Evolutionary conservation across 2,888 invertebrate genomes (phyloP), one percentile per base, ranked within the genome.

Genomic region (Beris chalybata): DNA sequence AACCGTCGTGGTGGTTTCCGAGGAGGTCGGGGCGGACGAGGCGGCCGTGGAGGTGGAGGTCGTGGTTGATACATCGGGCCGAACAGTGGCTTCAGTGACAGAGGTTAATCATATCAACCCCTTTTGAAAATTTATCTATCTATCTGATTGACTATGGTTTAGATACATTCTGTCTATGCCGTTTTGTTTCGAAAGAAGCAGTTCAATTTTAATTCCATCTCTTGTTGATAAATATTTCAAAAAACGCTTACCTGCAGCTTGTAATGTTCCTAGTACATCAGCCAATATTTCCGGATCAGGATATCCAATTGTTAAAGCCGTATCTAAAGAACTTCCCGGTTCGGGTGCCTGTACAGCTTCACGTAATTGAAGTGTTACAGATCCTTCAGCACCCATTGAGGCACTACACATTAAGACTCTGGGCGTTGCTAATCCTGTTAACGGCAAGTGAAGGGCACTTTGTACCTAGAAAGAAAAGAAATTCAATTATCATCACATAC

Each of bases 201-300:
- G 22, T 3, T 3, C 22, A 22, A 22, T 22, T 22, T 22, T 22
- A 2, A 22, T 22, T 22, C 22, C 3, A 3, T 22, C 22, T 22
- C 22, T 22, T 22, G 22, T 38, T 38, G 5, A 22, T 22, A 22
- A 22, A 38, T 9, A 38, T 9, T 38, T 38, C 1, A 38, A 3
- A 38, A 29, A 29, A 67, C 59, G 74, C 76, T 77, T 75, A 80
- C 81, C 86, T 74, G 81, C 81, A 76, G 82, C 80, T 75, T 85
- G 86, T 70, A 87, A 85, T 64, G 87, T 86, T 72, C 89, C 87
- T 72, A 90, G 83, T 75, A 90, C 83, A 78, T 90, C 90, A 56
- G 89, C 88, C 66, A 90, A 83, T 77, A 90, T 85, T 75, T 89
- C 89, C 32, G 89, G 86, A 81, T 90, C 90, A 76, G 89, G 88